A percentile compares a stretch with the other conserved stretches of the same genome.
phyloP scores from a whole-genome alignment of 1,140 invertebrate species.

The Nilaparvata lugens region DNA sequence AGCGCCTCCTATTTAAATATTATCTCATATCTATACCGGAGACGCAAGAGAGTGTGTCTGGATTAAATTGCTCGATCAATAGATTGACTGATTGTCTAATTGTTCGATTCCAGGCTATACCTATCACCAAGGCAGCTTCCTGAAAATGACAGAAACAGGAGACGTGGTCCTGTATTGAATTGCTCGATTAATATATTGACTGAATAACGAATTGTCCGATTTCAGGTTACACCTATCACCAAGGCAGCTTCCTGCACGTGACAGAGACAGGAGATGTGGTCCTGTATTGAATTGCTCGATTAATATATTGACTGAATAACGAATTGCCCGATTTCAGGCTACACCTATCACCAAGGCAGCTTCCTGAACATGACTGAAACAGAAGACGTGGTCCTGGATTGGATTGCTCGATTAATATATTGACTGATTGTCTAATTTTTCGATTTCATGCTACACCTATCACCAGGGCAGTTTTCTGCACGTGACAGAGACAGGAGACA shows the following conservation, averaged over 20 bases:
- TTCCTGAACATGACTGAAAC: constrained; percentile 54
- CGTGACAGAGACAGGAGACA: constrained; percentile 51
- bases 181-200: too few species aligned
- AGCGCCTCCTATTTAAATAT: too few species aligned
- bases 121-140: constrained; percentile 62
- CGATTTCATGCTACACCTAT: constrained; percentile 56
- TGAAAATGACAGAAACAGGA: constrained; percentile 55
- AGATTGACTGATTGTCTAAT: too few species aligned
- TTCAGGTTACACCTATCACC: constrained; percentile 60
- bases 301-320: too few species aligned
- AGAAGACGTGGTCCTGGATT: constrained; percentile 52
- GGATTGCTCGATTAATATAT: too few species aligned
- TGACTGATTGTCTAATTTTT: too few species aligned
- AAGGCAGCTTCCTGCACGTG: constrained; percentile 59
- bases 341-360: constrained; percentile 66
- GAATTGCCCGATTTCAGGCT: too few species aligned
- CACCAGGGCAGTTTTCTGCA: constrained; percentile 65
- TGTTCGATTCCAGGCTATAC: constrained; percentile 58
- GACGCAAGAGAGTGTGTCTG: constrained; percentile 52
- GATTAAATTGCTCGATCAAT: constrained; percentile 44
- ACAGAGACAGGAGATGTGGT: constrained; percentile 54
- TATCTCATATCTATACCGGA: too few species aligned
- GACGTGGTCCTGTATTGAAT: constrained; percentile 49
- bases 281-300: constrained; percentile 44
- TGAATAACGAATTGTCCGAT: too few species aligned